Evolutionary conservation across 2,888 invertebrate genomes (phyloP).

Genomic region (Drosophila trichaetosa): DNA sequence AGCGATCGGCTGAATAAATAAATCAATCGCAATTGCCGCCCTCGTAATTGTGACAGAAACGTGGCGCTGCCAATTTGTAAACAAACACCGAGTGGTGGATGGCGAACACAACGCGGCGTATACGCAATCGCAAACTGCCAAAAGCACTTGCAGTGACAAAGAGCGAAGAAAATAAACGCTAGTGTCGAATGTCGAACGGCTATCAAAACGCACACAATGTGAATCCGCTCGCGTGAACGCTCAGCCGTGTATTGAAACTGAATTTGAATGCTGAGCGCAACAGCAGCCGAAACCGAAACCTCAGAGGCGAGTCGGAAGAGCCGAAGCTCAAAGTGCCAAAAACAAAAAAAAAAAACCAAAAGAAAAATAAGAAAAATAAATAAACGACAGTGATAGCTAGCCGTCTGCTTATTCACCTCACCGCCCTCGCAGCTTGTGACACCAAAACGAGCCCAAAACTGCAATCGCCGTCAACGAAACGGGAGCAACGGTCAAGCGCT

Average conservation of each 20-base stretch:
- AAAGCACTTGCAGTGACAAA: constrained; percentile 13
- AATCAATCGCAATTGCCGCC: constrained; percentile 26
- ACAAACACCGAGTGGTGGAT: constrained; percentile 17
- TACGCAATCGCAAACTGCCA: constrained; percentile 53
- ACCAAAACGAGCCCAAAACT: constrained; percentile 77
- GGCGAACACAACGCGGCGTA: constrained; percentile 45
- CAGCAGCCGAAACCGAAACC: constrained; percentile 37
- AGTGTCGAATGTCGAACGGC: constrained; percentile 25
- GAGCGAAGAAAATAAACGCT: constrained; percentile 23
- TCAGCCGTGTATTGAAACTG: constrained; percentile 73
- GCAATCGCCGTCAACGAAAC: constrained; percentile 63
- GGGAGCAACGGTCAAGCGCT: constrained; percentile 64
- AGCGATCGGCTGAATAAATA: constrained; percentile 24
- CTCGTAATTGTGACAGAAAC: constrained; percentile 24
- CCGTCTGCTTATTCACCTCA: constrained; percentile 3
- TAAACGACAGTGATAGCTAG: constrained; percentile 15
- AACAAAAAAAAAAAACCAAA: constrained; percentile 29
- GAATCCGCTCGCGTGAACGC: constrained; percentile 71
- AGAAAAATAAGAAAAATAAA: constrained; percentile 34
- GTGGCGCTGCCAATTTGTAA: constrained; percentile 26
- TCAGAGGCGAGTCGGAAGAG: constrained; percentile 63
- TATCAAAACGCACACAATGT: constrained; percentile 42
- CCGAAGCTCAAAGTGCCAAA: constrained; percentile 69
- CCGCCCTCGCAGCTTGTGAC: constrained; percentile 51
- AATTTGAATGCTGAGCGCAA: constrained; percentile 67